These are phyloP conservation scores for Tenebrio molitor DNA, from an alignment of 1,140 invertebrate genomes.

Conservation along the genomic window DNA sequence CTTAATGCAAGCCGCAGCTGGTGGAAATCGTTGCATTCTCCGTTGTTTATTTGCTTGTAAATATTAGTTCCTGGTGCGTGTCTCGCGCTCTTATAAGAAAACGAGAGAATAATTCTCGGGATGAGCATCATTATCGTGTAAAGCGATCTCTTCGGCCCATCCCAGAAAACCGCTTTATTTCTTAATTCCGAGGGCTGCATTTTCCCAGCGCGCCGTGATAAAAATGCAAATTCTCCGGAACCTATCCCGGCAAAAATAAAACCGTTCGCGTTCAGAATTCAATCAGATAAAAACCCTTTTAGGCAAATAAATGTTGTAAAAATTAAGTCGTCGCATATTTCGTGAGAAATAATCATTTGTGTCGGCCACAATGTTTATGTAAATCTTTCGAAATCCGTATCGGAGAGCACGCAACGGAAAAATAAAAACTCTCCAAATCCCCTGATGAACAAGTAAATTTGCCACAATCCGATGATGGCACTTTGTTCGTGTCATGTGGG, in stretches of 20 bases:
- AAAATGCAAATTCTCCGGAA: slow-evolving; percentile 43
- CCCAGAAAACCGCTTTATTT: slow-evolving; percentile 29
- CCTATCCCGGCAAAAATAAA: slow-evolving; percentile 22
- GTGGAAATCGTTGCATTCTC: neutral
- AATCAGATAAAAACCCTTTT: slow-evolving; percentile 49
- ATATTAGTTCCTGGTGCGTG: slow-evolving; percentile 8
- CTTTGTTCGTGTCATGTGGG: neutral
- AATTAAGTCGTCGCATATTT: slow-evolving; percentile 50
- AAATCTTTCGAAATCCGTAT: slow-evolving; percentile 36
- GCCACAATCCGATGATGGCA: neutral
- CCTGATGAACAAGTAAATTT: neutral
- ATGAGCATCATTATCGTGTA: slow-evolving; percentile 32
- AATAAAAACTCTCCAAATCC: neutral
- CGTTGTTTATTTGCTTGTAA: slow-evolving; percentile 15
- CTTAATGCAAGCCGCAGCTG: slow-evolving; percentile 13
- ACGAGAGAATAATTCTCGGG: slow-evolving; percentile 45
- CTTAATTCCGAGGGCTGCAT: slow-evolving; percentile 42
- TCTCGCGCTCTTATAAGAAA: neutral
- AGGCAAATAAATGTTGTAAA: slow-evolving; percentile 48
- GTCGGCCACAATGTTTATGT: slow-evolving; percentile 49
- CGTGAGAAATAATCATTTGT: slow-evolving; percentile 53
- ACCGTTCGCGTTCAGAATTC: slow-evolving; percentile 37
- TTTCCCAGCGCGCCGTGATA: slow-evolving; percentile 36
- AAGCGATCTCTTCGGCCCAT: slow-evolving; percentile 39
- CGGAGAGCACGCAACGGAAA: neutral